Evolutionary conservation across 2,888 invertebrate genomes (phyloP).

Genomic region (Belgica antarctica): DNA sequence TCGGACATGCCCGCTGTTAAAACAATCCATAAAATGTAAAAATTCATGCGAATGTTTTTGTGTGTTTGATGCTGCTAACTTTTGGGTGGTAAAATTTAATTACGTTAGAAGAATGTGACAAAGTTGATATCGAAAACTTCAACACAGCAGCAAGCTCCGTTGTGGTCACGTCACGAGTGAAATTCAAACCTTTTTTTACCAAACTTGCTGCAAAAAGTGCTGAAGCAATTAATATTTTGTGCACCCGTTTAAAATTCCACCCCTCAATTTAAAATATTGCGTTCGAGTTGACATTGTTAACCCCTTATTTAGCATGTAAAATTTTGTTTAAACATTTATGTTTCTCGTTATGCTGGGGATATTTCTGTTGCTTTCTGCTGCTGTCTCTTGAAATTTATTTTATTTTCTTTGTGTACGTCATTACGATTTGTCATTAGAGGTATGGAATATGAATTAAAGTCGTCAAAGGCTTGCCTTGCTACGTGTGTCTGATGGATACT

Average conservation of each 20-base stretch:
- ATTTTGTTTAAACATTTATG: constrained; percentile 30
- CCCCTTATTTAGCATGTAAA: constrained; percentile 38
- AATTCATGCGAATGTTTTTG: not conserved
- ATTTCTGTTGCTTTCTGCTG: constrained; percentile 1
- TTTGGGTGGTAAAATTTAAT: constrained; percentile 17
- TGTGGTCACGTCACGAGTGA: not conserved
- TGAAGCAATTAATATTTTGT: constrained; percentile 13
- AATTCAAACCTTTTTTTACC: not conserved
- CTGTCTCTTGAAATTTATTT: constrained; percentile 16
- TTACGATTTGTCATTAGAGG: constrained; percentile 5
- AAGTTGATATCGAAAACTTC: not conserved
- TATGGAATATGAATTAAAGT: constrained; percentile 33
- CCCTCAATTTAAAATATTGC: constrained; percentile 38
- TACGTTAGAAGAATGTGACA: not conserved
- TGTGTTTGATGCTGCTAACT: too few relatives aligned
- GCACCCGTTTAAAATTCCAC: constrained; percentile 11
- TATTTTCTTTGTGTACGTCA: not conserved
- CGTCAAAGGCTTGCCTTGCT: not conserved
- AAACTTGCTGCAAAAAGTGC: not conserved
- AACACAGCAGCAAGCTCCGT: too few relatives aligned
- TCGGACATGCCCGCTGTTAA: too few relatives aligned
- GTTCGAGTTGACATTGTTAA: constrained; percentile 38
- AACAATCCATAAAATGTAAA: constrained; percentile 17
- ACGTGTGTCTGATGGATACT: not conserved
- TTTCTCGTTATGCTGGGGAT: constrained; percentile 8